phyloP scores from a whole-genome alignment of 1,140 invertebrate genomes.

The Euschistus heros region DNA sequence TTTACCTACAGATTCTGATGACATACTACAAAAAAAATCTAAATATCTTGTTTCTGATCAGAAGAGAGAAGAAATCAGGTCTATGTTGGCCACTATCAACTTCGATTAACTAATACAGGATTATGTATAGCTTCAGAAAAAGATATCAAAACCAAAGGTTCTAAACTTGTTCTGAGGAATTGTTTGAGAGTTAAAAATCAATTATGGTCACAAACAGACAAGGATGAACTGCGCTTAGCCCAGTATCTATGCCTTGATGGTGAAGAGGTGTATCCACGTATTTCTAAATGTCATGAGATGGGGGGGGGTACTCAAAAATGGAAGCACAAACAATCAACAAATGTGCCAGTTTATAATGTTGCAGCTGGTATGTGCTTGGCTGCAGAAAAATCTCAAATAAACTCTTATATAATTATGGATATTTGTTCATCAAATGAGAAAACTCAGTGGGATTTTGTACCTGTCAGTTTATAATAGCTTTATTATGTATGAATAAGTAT shows the following conservation, averaged over 20 bases:
- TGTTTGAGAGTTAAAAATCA: constrained; percentile 61
- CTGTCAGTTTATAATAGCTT: not conserved
- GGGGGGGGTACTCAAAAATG: constrained; percentile 79
- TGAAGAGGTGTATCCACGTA: constrained; percentile 45
- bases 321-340: constrained; percentile 59
- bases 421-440: constrained; percentile 52
- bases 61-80: constrained; percentile 35
- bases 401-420: constrained; percentile 52
- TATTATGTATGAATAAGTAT: no score
- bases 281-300: constrained; percentile 88
- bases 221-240: constrained; percentile 72
- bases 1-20: constrained; percentile 36
- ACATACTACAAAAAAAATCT: constrained; percentile 2
- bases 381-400: constrained; percentile 40
- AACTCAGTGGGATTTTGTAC: constrained; percentile 62
- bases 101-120: constrained; percentile 54
- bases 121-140: constrained; percentile 70
- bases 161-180: constrained; percentile 52
- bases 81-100: constrained; percentile 60
- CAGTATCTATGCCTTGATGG: constrained; percentile 75
- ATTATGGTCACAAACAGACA: constrained; percentile 79
- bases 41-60: not conserved
- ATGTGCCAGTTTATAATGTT: constrained; percentile 71
- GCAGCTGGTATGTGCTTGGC: constrained; percentile 74
- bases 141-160: constrained; percentile 66